phyloP scores from a whole-genome alignment of 2,888 invertebrate genomes.

The Lithophane ornitopus region DNA sequence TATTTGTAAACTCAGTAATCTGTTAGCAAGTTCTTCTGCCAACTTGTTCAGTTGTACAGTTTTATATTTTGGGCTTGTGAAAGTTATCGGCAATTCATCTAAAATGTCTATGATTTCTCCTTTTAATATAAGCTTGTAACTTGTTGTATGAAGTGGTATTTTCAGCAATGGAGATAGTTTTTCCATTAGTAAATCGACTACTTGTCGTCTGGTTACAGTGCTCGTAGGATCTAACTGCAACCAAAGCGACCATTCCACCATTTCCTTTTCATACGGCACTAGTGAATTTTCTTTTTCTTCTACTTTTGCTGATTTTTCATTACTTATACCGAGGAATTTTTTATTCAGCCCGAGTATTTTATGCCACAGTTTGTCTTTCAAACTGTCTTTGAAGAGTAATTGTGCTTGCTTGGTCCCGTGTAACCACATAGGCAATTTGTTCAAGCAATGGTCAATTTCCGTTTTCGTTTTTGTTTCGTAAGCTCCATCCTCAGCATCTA shows the following conservation, averaged over 20 bases:
- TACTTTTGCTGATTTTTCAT: slow-evolving; percentile 4
- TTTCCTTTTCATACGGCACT: slow-evolving; percentile 40
- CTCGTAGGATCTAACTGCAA: slow-evolving; percentile 31
- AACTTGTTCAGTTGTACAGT: slow-evolving; percentile 60
- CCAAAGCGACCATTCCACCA: slow-evolving; percentile 52
- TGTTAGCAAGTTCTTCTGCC: slow-evolving; percentile 68
- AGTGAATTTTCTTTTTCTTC: not conserved
- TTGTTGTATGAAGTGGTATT: slow-evolving; percentile 46
- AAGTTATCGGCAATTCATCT: slow-evolving; percentile 57
- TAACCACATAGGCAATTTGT: slow-evolving; percentile 71
- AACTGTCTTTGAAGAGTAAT: slow-evolving; percentile 57
- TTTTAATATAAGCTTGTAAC: slow-evolving; percentile 68
- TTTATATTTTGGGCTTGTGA: slow-evolving; percentile 34
- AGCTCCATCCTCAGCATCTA: slow-evolving; percentile 35
- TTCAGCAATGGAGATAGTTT: slow-evolving; percentile 47
- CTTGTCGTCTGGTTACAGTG: slow-evolving; percentile 12
- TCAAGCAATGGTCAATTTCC: slow-evolving; percentile 72
- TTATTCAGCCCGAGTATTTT: slow-evolving; percentile 68
- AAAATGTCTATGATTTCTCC: slow-evolving; percentile 70
- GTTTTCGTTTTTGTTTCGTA: slow-evolving; percentile 68
- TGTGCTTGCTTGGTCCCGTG: slow-evolving; percentile 67
- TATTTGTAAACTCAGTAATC: slow-evolving; percentile 57
- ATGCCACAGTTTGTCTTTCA: slow-evolving; percentile 71
- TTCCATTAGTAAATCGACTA: slow-evolving; percentile 44
- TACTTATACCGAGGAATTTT: slow-evolving; percentile 43